Conservation (phyloP, 2,888 invertebrate species). For the Aplocera efformata region DNA sequence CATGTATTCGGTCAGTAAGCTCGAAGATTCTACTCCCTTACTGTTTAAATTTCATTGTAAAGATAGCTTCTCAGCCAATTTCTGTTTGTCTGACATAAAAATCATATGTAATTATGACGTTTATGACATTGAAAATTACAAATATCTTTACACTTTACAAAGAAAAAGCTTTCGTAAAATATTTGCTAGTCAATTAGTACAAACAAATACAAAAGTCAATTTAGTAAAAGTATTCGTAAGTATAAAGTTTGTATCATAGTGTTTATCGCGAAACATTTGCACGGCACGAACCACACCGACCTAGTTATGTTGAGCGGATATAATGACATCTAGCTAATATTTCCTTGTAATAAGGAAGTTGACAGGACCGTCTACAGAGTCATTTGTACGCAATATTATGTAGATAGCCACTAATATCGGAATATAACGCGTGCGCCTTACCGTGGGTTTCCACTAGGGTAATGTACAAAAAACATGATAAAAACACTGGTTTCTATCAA, state of each 20-base stretch:
- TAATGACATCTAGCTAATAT: constrained; percentile 14
- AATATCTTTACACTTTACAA: too few species aligned
- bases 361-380: background rate
- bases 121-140: too few species aligned
- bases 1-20: too few species aligned
- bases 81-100: too few species aligned
- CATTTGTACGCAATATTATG: background rate
- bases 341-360: constrained; percentile 15
- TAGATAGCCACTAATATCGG: background rate
- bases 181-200: too few species aligned
- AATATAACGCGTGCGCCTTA: background rate
- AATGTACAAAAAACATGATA: background rate
- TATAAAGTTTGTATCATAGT: background rate
- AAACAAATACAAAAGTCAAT: too few species aligned
- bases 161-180: too few species aligned
- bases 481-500: background rate
- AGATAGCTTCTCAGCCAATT: too few species aligned
- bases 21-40: too few species aligned
- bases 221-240: too few species aligned
- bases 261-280: constrained; percentile 4
- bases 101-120: too few species aligned
- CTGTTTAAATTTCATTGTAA: too few species aligned
- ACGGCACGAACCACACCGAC: constrained; percentile 1
- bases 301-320: constrained; percentile 9
- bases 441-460: background rate